Conservation (phyloP, 2,113 vertebrate genomes). For the Phrynosoma platyrhinos region DNA sequence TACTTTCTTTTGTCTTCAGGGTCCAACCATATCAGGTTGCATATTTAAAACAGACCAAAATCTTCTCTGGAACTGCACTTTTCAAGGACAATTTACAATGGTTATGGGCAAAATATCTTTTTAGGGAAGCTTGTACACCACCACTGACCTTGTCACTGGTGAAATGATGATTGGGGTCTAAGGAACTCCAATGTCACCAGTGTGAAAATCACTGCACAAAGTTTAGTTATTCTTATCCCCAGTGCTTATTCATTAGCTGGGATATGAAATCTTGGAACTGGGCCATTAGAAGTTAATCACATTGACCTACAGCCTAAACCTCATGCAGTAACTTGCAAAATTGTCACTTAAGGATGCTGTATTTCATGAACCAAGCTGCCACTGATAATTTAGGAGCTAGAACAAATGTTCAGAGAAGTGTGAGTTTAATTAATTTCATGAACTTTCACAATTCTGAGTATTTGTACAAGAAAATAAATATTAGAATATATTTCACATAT, state of each 20-base stretch:
- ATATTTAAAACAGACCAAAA: too few relatives aligned
- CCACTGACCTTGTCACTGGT: background rate
- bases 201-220: background rate
- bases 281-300: background rate
- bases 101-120: background rate
- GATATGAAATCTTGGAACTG: constrained; percentile 13
- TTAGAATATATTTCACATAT: constrained; percentile 11
- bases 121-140: background rate
- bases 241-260: background rate
- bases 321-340: background rate
- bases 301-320: constrained; percentile 12
- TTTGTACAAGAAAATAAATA: constrained; percentile 25
- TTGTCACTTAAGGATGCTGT: background rate
- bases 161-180: background rate
- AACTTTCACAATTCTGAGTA: constrained; percentile 14
- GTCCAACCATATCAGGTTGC: too few relatives aligned
- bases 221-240: background rate
- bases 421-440: constrained; percentile 24
- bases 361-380: constrained; percentile 30
- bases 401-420: constrained; percentile 24
- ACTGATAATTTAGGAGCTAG: constrained; percentile 22
- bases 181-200: background rate
- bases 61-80: background rate
- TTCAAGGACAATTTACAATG: background rate
- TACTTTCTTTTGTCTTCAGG: too few relatives aligned